Conservation (phyloP, 2,888 invertebrate genomes). For the Pseudeuparius sepicola region DNA sequence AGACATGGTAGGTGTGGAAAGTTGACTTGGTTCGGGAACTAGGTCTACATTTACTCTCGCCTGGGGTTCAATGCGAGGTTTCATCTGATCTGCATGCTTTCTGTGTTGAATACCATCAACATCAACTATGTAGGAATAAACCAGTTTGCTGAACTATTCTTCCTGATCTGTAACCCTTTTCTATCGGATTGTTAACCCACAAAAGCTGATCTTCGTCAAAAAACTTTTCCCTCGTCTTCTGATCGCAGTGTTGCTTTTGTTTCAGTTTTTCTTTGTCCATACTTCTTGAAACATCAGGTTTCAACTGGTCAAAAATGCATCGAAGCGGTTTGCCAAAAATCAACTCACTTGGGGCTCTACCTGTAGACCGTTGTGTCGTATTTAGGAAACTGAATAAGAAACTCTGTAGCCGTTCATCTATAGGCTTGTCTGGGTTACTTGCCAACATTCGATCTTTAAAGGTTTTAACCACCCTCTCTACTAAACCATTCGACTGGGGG, state of each 20-base stretch:
- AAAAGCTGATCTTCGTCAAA: slow-evolving; percentile 6
- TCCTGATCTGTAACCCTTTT: slow-evolving; percentile 10
- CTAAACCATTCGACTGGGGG: slow-evolving; percentile 18
- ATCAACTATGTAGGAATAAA: slow-evolving; percentile 4
- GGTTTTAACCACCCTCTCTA: slow-evolving; percentile 17
- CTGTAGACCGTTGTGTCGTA: slow-evolving; percentile 16
- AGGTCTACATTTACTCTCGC: no score
- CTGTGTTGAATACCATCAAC: not conserved
- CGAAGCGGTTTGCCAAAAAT: slow-evolving; percentile 12
- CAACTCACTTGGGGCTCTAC: slow-evolving; percentile 11
- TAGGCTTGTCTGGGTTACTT: not conserved
- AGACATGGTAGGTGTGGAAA: no score
- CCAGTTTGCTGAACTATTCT: slow-evolving; percentile 10
- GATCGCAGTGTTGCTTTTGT: slow-evolving; percentile 9
- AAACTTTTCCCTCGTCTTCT: slow-evolving; percentile 2
- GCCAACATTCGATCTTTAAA: slow-evolving; percentile 16
- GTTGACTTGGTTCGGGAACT: no score
- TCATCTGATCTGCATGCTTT: no score
- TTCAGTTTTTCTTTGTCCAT: slow-evolving; percentile 10
- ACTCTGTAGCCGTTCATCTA: slow-evolving; percentile 7
- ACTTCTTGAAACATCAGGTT: slow-evolving; percentile 9
- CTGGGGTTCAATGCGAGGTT: no score
- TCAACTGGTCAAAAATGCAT: slow-evolving; percentile 12
- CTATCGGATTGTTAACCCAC: slow-evolving; percentile 13
- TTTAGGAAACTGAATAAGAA: slow-evolving; percentile 15